These are phyloP conservation scores for Lasioglossum figueresi DNA, from an alignment of 2,888 invertebrate species.

Conservation along the genomic window DNA sequence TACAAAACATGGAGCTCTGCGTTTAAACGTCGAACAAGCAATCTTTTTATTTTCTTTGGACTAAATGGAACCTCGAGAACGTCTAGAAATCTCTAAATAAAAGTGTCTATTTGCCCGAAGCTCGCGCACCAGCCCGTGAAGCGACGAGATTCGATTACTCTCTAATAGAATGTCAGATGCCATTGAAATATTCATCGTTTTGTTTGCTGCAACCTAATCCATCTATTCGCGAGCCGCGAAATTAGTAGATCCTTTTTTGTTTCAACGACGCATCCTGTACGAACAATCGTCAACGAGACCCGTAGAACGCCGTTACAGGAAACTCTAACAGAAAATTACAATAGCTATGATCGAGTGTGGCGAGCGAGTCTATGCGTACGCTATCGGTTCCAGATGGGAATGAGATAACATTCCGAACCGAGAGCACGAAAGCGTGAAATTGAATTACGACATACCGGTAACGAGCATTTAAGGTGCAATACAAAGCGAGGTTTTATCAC, in stretches of 20 bases:
- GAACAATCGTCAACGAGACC: conserved; percentile 5
- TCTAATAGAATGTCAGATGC: background rate
- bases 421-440: conserved; percentile 75
- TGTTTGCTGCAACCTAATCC: background rate
- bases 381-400: conserved; percentile 61
- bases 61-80: background rate
- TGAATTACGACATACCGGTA: conserved; percentile 71
- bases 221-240: background rate
- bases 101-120: background rate
- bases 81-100: background rate
- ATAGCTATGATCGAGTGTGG: conserved; percentile 42
- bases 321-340: conserved; percentile 47
- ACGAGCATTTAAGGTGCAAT: conserved; percentile 46
- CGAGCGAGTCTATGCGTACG: conserved; percentile 28
- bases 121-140: background rate
- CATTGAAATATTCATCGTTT: background rate
- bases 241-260: background rate
- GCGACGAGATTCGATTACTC: background rate
- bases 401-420: conserved; percentile 69
- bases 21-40: background rate
- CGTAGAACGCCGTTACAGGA: conserved; percentile 40
- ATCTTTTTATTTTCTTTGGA: background rate
- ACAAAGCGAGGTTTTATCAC: conserved; percentile 47
- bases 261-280: conserved; percentile 18
- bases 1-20: too few species aligned